A percentile compares a stretch with the other conserved stretches of the same genome.
These are phyloP conservation scores for Cremastinae sp. DNA, from an alignment of 2,888 invertebrate species.

Conservation along the genomic window DNA sequence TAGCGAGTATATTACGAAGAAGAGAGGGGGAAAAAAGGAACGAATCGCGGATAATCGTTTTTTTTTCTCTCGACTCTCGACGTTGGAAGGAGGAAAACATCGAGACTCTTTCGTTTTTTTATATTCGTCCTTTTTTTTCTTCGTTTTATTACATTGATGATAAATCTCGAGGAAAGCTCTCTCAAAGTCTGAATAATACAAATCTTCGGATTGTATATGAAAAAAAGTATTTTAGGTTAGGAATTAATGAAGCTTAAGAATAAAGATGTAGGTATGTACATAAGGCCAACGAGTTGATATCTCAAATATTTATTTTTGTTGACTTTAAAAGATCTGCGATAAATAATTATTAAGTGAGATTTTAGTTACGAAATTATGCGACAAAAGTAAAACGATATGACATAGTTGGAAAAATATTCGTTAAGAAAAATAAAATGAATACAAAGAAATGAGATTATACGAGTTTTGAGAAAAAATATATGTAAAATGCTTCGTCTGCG, in stretches of 20 bases:
- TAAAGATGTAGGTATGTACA: background rate
- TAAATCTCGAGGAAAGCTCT: slow-evolving; percentile 44
- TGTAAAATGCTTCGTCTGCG: slow-evolving; percentile 19
- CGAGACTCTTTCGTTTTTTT: background rate
- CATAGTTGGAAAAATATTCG: slow-evolving; percentile 2
- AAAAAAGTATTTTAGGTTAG: slow-evolving; percentile 9
- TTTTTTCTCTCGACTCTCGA: slow-evolving; percentile 19
- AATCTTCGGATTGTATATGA: slow-evolving; percentile 24
- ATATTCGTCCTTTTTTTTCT: background rate
- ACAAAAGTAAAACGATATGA: background rate
- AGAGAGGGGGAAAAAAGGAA: slow-evolving; percentile 7
- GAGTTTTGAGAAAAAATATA: slow-evolving; percentile 20
- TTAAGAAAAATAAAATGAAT: slow-evolving; percentile 22
- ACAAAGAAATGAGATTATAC: slow-evolving; percentile 38
- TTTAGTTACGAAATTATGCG: no score
- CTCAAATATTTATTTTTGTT: slow-evolving; percentile 54
- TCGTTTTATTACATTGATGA: slow-evolving; percentile 8
- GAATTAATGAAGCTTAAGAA: slow-evolving; percentile 12
- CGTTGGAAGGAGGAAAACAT: slow-evolving; percentile 19
- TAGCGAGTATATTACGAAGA: slow-evolving; percentile 22
- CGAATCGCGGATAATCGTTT: slow-evolving; percentile 12
- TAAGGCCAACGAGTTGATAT: no score
- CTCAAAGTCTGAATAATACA: slow-evolving; percentile 58
- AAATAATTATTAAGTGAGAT: slow-evolving; percentile 1
- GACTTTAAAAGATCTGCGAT: slow-evolving; percentile 43